Percentiles rank a stretch among this genome's conserved stretches.
Evolutionary conservation across 2,888 invertebrate genomes (phyloP).

Genomic region (Megastigmus dorsalis): DNA sequence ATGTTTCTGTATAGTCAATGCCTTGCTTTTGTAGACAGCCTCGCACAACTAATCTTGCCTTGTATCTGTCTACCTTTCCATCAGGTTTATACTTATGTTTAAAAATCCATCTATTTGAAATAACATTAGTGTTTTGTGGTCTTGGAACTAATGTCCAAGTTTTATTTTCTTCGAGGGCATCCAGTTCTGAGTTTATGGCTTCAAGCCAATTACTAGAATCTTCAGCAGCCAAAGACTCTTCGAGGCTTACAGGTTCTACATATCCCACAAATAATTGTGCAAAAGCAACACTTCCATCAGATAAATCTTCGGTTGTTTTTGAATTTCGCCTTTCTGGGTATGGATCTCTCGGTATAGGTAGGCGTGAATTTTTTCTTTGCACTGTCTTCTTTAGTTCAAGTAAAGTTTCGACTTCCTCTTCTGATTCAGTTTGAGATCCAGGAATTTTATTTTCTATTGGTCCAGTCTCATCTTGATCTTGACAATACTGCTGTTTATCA

Average conservation of each 20-base stretch:
- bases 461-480: no score
- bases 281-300: not conserved
- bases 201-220: slow-evolving; percentile 20
- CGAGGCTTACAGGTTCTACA: slow-evolving; percentile 7
- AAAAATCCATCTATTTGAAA: slow-evolving; percentile 56
- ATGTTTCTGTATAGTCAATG: no score
- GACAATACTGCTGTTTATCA: not conserved
- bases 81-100: slow-evolving; percentile 53
- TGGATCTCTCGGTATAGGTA: not conserved
- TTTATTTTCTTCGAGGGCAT: slow-evolving; percentile 1
- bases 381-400: not conserved
- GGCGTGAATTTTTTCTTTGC: no score
- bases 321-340: not conserved
- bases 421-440: no score
- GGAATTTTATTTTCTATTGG: no score
- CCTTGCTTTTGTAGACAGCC: no score
- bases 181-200: slow-evolving; percentile 34
- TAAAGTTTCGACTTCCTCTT: not conserved
- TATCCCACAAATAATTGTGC: no score
- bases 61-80: slow-evolving; percentile 42
- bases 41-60: no score
- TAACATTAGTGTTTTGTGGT: slow-evolving; percentile 28
- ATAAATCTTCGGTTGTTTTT: not conserved
- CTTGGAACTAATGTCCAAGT: slow-evolving; percentile 9
- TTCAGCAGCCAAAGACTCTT: slow-evolving; percentile 24